Evolutionary conservation across 1,140 invertebrate species (phyloP).

Genomic region (Rhopalosiphum maidis): DNA sequence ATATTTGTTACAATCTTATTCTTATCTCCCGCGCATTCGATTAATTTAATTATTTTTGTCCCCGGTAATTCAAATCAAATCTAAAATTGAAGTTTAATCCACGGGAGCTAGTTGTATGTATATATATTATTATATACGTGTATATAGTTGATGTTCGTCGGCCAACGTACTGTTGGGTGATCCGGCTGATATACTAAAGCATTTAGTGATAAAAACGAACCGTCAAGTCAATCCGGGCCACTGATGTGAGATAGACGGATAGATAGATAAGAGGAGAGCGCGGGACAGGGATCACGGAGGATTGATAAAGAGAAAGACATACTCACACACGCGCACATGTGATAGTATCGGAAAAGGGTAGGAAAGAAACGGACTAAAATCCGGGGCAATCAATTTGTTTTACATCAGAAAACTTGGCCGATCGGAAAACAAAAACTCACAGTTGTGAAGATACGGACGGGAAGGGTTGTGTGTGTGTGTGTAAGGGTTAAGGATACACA

Average conservation of each 20-base stretch:
- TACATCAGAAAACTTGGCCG: constrained; percentile 48
- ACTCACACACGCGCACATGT: too few relatives aligned
- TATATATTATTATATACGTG: not conserved
- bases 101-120: not conserved
- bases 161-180: not conserved
- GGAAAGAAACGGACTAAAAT: constrained; percentile 29
- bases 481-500: not conserved
- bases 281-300: not conserved
- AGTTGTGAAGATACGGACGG: not conserved
- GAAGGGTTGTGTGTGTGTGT: too few relatives aligned
- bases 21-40: not conserved
- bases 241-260: not conserved
- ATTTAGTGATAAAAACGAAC: constrained; percentile 26
- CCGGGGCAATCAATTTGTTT: constrained; percentile 55
- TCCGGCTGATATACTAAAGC: not conserved
- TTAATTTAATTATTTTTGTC: not conserved
- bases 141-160: not conserved
- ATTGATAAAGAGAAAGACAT: constrained; percentile 25
- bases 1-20: not conserved
- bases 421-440: constrained; percentile 52
- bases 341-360: not conserved
- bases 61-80: not conserved
- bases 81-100: not conserved
- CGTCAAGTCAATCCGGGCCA: not conserved
- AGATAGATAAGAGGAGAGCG: not conserved